A percentile compares a stretch with the other conserved stretches of the same genome.
Evolutionary conservation across 92 coral and sea anemone species (phyloP).

Genomic region (Parazoanthus atlanticus): DNA sequence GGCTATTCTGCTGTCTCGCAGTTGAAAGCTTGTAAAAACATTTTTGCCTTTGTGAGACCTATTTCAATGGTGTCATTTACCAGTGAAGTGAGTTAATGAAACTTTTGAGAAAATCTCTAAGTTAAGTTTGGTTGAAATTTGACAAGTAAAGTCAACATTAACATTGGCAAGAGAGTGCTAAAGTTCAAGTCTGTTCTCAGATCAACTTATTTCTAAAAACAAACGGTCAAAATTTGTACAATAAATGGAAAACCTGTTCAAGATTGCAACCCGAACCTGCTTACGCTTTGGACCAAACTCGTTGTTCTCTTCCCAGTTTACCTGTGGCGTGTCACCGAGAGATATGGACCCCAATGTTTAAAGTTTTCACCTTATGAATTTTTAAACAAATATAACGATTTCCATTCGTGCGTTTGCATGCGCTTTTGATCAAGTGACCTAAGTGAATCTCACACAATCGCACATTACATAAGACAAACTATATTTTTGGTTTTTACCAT

Average conservation of each 20-base stretch:
- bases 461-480: neutral
- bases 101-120: neutral
- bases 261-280: slow-evolving; percentile 2
- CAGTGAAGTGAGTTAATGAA: neutral
- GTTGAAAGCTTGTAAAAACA: too few relatives aligned
- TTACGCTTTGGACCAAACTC: neutral
- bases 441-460: neutral
- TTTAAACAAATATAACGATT: neutral
- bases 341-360: neutral
- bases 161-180: neutral
- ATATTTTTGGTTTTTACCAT: too few relatives aligned
- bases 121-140: neutral
- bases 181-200: neutral
- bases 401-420: neutral
- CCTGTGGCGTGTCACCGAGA: neutral
- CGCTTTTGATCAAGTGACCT: neutral
- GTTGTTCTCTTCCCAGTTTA: neutral
- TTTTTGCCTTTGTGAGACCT: too few relatives aligned
- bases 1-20: neutral
- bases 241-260: neutral
- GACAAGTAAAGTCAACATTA: too few relatives aligned
- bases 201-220: too few relatives aligned
- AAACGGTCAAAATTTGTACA: neutral
- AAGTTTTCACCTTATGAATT: neutral
- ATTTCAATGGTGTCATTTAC: neutral